These are phyloP conservation scores for Spodoptera frugiperda DNA, from an alignment of 1,140 invertebrate genomes.

Conservation along the genomic window DNA sequence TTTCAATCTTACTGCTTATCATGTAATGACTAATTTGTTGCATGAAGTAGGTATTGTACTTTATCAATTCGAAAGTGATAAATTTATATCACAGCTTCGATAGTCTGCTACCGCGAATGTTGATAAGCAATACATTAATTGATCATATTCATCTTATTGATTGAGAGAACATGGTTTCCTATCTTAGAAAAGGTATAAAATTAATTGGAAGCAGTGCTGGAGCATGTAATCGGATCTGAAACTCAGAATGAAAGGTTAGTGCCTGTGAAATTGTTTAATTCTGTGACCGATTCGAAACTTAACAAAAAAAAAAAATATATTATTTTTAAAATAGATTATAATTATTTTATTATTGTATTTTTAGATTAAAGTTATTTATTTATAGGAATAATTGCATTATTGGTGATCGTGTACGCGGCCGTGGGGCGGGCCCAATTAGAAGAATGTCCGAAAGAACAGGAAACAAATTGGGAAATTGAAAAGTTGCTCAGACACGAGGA, in stretches of 20 bases:
- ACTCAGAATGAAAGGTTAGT: slow-evolving; percentile 44
- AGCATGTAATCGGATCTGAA: slow-evolving; percentile 2
- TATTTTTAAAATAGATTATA: too few species aligned
- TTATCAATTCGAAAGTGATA: slow-evolving; percentile 23
- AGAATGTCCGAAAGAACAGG: slow-evolving; percentile 68
- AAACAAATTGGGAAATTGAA: slow-evolving; percentile 63
- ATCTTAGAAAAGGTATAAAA: slow-evolving; percentile 30
- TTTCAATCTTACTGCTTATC: too few species aligned
- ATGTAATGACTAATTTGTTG: too few species aligned
- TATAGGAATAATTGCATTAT: slow-evolving; percentile 43
- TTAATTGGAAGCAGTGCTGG: background rate
- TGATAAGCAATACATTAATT: slow-evolving; percentile 29
- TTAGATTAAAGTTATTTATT: slow-evolving; percentile 23
- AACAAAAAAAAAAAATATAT: too few species aligned
- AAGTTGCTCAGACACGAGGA: slow-evolving; percentile 81
- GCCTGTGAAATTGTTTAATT: background rate
- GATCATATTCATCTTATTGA: slow-evolving; percentile 37
- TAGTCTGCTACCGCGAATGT: slow-evolving; percentile 22
- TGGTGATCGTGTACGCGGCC: slow-evolving; percentile 50
- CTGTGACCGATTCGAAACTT: too few species aligned
- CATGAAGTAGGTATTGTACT: too few species aligned
- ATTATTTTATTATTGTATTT: too few species aligned
- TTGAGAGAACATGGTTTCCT: slow-evolving; percentile 40
- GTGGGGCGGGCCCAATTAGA: slow-evolving; percentile 31
- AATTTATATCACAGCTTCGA: slow-evolving; percentile 28